phyloP scores from a whole-genome alignment of 2,888 invertebrate species.

The Cyclophora albipunctata region DNA sequence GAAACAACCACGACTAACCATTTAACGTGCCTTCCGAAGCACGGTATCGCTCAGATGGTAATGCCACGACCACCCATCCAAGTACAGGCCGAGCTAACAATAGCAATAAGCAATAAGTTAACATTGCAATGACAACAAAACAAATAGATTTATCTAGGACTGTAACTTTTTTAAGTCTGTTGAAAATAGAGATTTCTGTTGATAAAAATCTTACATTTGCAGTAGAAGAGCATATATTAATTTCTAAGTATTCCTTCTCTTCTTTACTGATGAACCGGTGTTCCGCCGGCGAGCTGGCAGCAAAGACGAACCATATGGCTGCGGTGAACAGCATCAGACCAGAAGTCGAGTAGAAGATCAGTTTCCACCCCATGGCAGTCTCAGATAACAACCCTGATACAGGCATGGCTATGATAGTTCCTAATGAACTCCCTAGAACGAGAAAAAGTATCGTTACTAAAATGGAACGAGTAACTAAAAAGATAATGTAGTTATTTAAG shows the following conservation, averaged over 20 bases:
- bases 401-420: constrained; percentile 80
- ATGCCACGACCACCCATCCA: no score
- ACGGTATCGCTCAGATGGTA: no score
- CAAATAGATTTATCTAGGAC: no score
- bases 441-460: not conserved
- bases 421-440: constrained; percentile 77
- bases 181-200: no score
- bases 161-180: no score
- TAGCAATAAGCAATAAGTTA: no score
- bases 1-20: no score
- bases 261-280: constrained; percentile 70
- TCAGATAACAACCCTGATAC: constrained; percentile 78
- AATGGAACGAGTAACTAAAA: not conserved
- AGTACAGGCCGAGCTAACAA: no score
- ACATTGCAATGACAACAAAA: no score
- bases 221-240: constrained; percentile 50
- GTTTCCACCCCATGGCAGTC: constrained; percentile 77
- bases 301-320: constrained; percentile 68
- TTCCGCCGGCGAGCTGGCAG: constrained; percentile 75
- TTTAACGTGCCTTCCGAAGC: no score
- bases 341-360: constrained; percentile 79
- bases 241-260: constrained; percentile 77
- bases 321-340: constrained; percentile 71
- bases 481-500: not conserved
- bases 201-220: constrained; percentile 8